phyloP scores from a whole-genome alignment of 2,797 vertebrate genomes.

The Anolis apletophallus region DNA sequence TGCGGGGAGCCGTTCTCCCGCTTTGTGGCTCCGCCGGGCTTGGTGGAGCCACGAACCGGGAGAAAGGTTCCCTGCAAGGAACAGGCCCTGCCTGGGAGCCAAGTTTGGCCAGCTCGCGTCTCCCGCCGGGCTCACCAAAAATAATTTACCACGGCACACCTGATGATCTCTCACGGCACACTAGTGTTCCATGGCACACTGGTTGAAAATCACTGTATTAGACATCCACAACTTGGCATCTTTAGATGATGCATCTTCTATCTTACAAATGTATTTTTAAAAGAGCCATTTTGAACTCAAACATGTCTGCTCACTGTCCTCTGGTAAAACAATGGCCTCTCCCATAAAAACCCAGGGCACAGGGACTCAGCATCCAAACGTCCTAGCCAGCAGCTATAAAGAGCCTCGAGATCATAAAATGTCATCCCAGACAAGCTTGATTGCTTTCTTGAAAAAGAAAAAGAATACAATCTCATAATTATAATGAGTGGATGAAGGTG shows the following conservation, averaged over 20 bases:
- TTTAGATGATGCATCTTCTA: neutral
- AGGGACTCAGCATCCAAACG: slow-evolving; percentile 53
- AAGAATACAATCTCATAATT: slow-evolving; percentile 64
- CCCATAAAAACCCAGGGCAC: slow-evolving; percentile 38
- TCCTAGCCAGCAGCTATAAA: slow-evolving; percentile 37
- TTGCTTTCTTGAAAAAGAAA: slow-evolving; percentile 45
- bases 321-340: slow-evolving; percentile 16
- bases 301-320: slow-evolving; percentile 1
- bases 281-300: slow-evolving; percentile 27
- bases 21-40: too few relatives aligned
- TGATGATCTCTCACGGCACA: too few relatives aligned
- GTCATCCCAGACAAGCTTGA: slow-evolving; percentile 66
- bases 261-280: neutral
- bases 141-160: too few relatives aligned
- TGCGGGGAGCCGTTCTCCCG: too few relatives aligned
- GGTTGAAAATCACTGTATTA: too few relatives aligned
- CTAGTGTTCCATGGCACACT: too few relatives aligned
- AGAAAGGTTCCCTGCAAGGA: too few relatives aligned
- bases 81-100: too few relatives aligned
- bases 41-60: too few relatives aligned
- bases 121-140: too few relatives aligned
- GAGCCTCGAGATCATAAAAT: slow-evolving; percentile 63
- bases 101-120: too few relatives aligned
- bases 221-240: neutral
- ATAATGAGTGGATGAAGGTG: slow-evolving; percentile 62